Base-by-base conservation (phyloP, 2,797 vertebrate species). In the Botia almorhae region DNA sequence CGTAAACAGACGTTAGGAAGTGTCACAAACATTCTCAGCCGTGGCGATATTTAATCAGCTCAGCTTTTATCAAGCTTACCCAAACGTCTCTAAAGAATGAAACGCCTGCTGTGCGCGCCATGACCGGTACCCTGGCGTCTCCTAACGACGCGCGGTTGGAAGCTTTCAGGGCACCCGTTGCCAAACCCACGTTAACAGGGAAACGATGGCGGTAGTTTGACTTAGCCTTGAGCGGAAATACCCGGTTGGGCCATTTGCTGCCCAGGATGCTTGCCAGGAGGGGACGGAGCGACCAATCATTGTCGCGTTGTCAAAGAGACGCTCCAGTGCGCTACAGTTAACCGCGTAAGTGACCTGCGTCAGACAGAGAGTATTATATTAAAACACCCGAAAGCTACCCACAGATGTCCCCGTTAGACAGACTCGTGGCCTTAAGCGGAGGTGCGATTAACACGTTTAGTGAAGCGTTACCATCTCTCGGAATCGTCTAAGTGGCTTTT, bases 401-500 rank as follows among this genome's bases (percentile, higher is more conserved):
- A 26, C 26, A 53, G 55, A 75, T 69, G 51, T 39, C 46, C 39
- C 29, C 43, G 46, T 81, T 46, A 51, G 63, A 74, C 51, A 39
- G 55, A 21, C 53, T 74, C 8, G 53, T 69, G 29, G 29, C 50
- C 43, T 77, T 14, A 43, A 60, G 53, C 29, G 46, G 7, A 43
- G 29, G 64, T 63, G 77, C 7, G 69, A 79, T 79, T 76, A 70
- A 76, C 26, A 60, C 4, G 46, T 67, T 26, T 33, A 61, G 43
- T 26, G 33, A 61, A 70, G 56, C 64, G 51, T 75, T 21, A 39
- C 26, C 65, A 5, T 67, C 39, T 2, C 21, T 29, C 33, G 43
- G 64, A 56, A 76, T n/a, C n/a, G 21, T 55, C 51, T 60, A 69
- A 81, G 64, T 69, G 43, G 43, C 64, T 69, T 81, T 74, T 69